phyloP scores from a whole-genome alignment of 2,797 vertebrate genomes.

The Liasis olivaceus region DNA sequence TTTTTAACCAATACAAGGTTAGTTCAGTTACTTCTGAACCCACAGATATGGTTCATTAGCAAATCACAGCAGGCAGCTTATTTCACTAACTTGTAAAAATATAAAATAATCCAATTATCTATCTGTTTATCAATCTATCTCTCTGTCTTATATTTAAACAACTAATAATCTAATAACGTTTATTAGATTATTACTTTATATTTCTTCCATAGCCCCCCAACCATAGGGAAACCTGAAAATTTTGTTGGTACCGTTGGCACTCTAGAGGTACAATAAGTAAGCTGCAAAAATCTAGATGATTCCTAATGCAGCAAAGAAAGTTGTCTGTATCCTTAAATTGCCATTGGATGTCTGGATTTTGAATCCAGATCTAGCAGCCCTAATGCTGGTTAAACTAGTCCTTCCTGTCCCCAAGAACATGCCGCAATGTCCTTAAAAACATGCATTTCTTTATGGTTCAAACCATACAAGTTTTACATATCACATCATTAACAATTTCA shows the following conservation, averaged over 20 bases:
- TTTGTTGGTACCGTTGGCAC: background rate
- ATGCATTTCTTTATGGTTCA: background rate
- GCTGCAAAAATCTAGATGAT: background rate
- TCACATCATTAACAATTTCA: constrained; percentile 12
- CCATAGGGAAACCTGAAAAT: background rate
- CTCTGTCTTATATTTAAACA: background rate
- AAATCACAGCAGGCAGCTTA: background rate
- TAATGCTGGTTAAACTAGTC: background rate
- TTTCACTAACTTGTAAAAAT: background rate
- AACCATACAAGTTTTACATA: background rate
- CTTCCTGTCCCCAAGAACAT: background rate
- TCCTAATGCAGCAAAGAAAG: background rate
- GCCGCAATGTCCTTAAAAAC: background rate
- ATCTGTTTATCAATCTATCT: background rate
- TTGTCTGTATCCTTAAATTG: background rate
- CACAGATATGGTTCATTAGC: background rate
- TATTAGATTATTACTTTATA: background rate
- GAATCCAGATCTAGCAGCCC: background rate
- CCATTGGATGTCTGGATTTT: background rate
- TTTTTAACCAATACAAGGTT: background rate
- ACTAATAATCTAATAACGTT: background rate
- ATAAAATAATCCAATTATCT: constrained; percentile 5
- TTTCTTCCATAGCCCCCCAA: background rate
- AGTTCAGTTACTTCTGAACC: background rate
- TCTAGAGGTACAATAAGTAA: background rate